phyloP scores from a whole-genome alignment of 2,113 vertebrate species.

The Lophochroa leadbeateri region DNA sequence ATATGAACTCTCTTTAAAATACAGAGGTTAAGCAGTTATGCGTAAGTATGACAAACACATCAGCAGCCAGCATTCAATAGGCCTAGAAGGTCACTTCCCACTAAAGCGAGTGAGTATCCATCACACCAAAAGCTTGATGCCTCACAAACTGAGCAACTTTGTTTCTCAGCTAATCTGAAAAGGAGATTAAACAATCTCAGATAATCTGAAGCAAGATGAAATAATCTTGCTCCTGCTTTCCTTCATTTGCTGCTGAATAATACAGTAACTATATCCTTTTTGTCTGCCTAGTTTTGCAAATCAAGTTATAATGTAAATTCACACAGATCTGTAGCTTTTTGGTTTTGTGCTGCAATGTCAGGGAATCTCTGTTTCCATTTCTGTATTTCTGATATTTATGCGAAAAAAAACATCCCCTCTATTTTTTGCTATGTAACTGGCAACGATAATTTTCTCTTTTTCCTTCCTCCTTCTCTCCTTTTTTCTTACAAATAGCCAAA shows the following conservation, averaged over 20 bases:
- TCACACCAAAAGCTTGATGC: neutral
- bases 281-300: neutral
- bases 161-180: neutral
- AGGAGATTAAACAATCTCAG: neutral
- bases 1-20: neutral
- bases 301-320: neutral
- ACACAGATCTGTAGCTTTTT: neutral
- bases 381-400: neutral
- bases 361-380: neutral
- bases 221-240: neutral
- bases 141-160: neutral
- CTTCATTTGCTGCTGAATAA: neutral
- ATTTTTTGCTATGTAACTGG: neutral
- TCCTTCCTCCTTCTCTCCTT: neutral
- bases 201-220: neutral
- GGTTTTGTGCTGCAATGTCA: neutral
- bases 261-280: neutral
- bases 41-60: neutral
- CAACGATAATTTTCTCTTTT: neutral
- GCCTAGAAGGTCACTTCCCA: neutral
- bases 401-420: neutral
- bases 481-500: neutral
- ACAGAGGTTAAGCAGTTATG: neutral
- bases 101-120: fast-evolving
- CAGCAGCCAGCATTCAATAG: neutral